Base-by-base conservation (phyloP, 2,888 invertebrate genomes). In the Gastracanthus pulcherrimus region DNA sequence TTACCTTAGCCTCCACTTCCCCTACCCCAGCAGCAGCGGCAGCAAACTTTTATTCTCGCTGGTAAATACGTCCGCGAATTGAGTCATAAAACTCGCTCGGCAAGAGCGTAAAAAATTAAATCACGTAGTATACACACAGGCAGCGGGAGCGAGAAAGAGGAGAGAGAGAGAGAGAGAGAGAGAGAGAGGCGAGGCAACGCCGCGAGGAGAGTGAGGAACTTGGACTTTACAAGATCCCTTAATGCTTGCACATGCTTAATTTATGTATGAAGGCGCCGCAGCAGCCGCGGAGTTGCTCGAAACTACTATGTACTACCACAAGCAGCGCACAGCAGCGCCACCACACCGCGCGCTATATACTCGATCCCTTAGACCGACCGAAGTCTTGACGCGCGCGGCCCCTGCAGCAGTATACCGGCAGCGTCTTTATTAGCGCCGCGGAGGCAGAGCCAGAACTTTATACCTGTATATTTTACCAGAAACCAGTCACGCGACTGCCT, bases 231-330 rank as follows among this genome's bases (percentile, higher is more conserved):
- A 82, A 82, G 78, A 79, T 79, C 82, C 82, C 75, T 79, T 82
- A 78, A 79, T 82, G 78, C 79, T 82, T 76, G 82, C 82, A 82
- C 82, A 80, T 80, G 76, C 79, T 72, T 82, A 82, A 82, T 82
- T 82, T 82, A 82, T 82, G 82, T 76, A 82, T 80, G 76, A 80
- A 82, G 75, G 26, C 38, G 75, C 29, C 41, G 45, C 48, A 13
- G 58, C 36, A 0, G 31, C n/a, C n/a, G n/a, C 23, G 45, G 62
- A 69, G 75, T 75, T 75, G 38, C 45, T 67, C 48, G 80, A 51
- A 75, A 75, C 75, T 75, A 58, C 45, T 29, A 13, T 34, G 45
- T 16, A 45, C 45, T 16, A 45, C 16, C 13, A n/a, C n/a, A 11
- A 4, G 13, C 41, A 7, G 41, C n/a, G n/a, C 13, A 45, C 58